Percentiles rank a stretch among this genome's conserved stretches.
phyloP scores from a whole-genome alignment of 2,888 invertebrate species.

The Patella depressa region DNA sequence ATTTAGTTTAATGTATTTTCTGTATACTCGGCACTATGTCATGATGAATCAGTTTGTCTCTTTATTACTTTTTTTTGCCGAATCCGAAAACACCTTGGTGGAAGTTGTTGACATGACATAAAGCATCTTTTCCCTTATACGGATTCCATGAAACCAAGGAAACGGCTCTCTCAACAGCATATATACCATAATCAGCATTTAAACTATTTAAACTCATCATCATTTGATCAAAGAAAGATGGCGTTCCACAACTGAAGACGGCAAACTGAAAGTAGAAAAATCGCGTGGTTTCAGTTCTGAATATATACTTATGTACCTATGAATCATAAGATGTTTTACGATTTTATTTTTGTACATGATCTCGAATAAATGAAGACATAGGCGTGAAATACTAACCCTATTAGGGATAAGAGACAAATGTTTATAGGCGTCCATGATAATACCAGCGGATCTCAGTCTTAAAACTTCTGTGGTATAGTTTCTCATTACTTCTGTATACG shows the following conservation, averaged over 20 bases:
- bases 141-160: slow-evolving; percentile 19
- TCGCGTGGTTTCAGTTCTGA: no score
- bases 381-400: neutral
- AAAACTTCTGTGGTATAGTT: slow-evolving; percentile 4
- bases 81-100: neutral
- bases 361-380: no score
- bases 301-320: no score
- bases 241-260: slow-evolving; percentile 19
- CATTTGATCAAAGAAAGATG: slow-evolving; percentile 22
- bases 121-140: slow-evolving; percentile 10
- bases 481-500: neutral
- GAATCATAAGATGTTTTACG: no score
- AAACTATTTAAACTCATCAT: slow-evolving; percentile 15
- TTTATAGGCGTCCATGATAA: slow-evolving; percentile 8
- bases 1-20: no score
- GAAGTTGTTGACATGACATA: neutral
- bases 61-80: neutral
- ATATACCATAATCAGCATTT: slow-evolving; percentile 8
- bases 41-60: no score
- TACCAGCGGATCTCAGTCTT: neutral
- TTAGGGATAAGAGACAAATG: neutral
- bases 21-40: no score
- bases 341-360: no score
- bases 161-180: slow-evolving; percentile 1
- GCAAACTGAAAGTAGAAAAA: slow-evolving; percentile 12